A percentile compares a stretch with the other conserved stretches of the same genome.
phyloP scores from a whole-genome alignment of 2,113 vertebrate genomes.

The Poeciliopsis prolifica region DNA sequence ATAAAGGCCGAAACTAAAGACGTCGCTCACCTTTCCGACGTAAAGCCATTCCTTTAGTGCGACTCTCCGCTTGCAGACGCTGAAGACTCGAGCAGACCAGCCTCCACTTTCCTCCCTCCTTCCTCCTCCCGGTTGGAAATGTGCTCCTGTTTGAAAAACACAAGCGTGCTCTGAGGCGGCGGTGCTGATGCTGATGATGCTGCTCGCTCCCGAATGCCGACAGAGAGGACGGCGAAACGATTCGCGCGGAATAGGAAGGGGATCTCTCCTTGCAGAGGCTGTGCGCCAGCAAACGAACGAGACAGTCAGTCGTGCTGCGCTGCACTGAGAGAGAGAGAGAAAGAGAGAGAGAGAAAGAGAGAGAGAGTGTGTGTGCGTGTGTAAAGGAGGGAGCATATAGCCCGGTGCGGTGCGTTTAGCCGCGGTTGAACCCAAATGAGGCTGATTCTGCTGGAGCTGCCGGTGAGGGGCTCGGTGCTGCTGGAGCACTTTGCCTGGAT shows the following conservation, averaged over 20 bases:
- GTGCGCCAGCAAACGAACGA: conserved; percentile 4
- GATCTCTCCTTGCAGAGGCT: conserved; percentile 42
- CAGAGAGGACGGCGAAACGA: conserved; percentile 55
- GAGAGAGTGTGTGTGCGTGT: background rate
- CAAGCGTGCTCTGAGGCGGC: conserved; percentile 36
- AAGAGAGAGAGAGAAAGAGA: conserved; percentile 9
- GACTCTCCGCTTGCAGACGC: conserved; percentile 63
- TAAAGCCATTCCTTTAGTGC: conserved; percentile 76
- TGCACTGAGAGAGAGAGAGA: background rate
- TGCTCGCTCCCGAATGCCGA: conserved; percentile 64
- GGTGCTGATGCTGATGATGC: conserved; percentile 58
- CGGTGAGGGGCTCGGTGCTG: conserved; percentile 67
- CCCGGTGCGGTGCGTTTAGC: conserved; percentile 71
- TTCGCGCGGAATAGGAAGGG: conserved; percentile 35
- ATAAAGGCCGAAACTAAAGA: conserved; percentile 58
- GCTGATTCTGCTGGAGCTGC: conserved; percentile 73
- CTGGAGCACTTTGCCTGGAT: conserved; percentile 80
- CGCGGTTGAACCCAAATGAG: conserved; percentile 71
- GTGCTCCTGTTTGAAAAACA: conserved; percentile 29
- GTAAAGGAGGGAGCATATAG: background rate
- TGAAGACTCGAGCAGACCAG: conserved; percentile 62
- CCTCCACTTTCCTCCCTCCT: conserved; percentile 5
- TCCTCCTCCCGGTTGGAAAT: background rate
- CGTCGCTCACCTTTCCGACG: conserved; percentile 75
- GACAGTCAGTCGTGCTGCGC: background rate